phyloP scores from a whole-genome alignment of 1,140 invertebrate species.

The Neoseiulus cucumeris region DNA sequence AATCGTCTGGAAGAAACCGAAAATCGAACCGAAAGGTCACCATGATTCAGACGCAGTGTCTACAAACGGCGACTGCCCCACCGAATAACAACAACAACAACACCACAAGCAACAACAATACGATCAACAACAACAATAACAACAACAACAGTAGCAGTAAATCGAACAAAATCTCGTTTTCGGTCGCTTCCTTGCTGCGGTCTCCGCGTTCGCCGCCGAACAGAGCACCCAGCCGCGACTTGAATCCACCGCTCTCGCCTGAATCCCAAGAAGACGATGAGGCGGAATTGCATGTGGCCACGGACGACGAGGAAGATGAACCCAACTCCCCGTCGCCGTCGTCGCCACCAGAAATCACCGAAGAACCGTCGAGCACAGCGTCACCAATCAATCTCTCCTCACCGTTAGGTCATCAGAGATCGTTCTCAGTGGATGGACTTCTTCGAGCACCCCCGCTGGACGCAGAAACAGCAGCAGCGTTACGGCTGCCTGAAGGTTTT shows the following conservation, averaged over 20 bases:
- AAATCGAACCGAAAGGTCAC: too few species aligned
- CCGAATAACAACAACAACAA: constrained; percentile 8
- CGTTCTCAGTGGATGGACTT: constrained; percentile 1
- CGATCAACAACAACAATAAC: constrained; percentile 5
- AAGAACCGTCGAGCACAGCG: background rate
- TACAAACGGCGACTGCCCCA: background rate
- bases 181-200: background rate
- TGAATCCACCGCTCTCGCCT: background rate
- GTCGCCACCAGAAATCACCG: background rate
- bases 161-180: background rate
- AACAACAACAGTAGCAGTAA: background rate
- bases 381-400: constrained; percentile 6
- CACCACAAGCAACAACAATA: background rate
- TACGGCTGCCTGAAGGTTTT: background rate
- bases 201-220: background rate
- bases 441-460: background rate
- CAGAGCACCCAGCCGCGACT: background rate
- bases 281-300: constrained; percentile 4
- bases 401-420: background rate
- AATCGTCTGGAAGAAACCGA: too few species aligned
- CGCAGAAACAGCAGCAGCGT: background rate
- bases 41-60: constrained; percentile 8
- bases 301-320: constrained; percentile 1
- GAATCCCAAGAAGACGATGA: constrained; percentile 3
- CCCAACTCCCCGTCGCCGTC: background rate